Evolutionary conservation across 2,113 vertebrate species (phyloP).

Genomic region (Semicossyphus pulcher): DNA sequence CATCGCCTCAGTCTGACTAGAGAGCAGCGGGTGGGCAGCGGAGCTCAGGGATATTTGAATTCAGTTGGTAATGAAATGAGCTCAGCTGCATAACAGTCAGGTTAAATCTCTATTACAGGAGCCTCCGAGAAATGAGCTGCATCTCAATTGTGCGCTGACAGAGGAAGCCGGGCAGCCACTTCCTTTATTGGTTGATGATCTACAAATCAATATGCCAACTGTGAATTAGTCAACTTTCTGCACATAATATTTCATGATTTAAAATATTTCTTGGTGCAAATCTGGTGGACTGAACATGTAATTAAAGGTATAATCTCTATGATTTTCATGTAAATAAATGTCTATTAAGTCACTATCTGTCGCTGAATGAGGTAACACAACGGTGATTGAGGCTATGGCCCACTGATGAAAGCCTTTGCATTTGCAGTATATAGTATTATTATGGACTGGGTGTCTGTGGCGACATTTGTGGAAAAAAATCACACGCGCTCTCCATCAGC

Average conservation of each 20-base stretch:
- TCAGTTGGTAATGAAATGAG: slow-evolving; percentile 54
- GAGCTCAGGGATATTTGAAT: slow-evolving; percentile 48
- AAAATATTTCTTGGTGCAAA: not conserved
- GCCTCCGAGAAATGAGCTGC: slow-evolving; percentile 17
- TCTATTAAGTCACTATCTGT: too few species aligned
- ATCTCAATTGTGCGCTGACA: not conserved
- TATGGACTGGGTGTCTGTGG: too few species aligned
- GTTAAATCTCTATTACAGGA: slow-evolving; percentile 45
- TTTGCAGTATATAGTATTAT: too few species aligned
- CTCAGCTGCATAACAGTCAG: slow-evolving; percentile 50
- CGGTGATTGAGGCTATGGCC: too few species aligned
- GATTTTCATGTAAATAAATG: too few species aligned
- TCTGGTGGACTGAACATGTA: not conserved
- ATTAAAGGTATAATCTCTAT: too few species aligned
- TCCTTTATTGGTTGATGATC: not conserved
- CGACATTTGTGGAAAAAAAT: too few species aligned
- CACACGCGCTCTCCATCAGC: too few species aligned
- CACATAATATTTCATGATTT: not conserved
- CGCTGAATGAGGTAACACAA: too few species aligned
- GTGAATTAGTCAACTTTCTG: not conserved
- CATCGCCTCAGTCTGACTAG: slow-evolving; percentile 21
- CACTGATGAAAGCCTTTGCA: not conserved
- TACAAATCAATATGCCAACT: not conserved
- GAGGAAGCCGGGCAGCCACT: not conserved
- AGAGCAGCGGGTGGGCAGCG: slow-evolving; percentile 49